Percentiles rank a stretch among this genome's conserved stretches.
Conservation (phyloP, 2,888 invertebrate species). For the Ormyrus thymus region DNA sequence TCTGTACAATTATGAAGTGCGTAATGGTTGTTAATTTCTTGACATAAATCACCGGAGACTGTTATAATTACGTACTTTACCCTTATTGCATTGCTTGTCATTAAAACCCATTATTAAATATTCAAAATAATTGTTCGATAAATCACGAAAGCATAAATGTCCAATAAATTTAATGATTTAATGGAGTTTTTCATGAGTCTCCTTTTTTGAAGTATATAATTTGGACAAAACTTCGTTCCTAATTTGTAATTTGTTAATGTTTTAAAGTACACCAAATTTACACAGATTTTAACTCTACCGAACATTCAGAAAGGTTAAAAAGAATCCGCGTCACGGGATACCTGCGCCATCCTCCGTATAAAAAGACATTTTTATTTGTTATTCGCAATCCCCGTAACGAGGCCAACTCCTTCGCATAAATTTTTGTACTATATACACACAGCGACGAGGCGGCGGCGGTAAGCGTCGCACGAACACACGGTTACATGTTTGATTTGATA, state of each 20-base stretch:
- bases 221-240: conserved; percentile 20
- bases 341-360: neutral
- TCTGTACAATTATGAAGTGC: too few relatives aligned
- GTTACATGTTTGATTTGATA: conserved; percentile 47
- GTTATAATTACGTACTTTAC: too few relatives aligned
- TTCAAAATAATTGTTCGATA: conserved; percentile 24
- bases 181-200: neutral
- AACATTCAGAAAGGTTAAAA: neutral
- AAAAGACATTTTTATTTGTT: too few relatives aligned
- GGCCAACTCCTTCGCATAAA: conserved; percentile 10
- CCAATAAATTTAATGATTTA: conserved; percentile 35
- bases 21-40: too few relatives aligned
- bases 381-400: too few relatives aligned
- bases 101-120: conserved; percentile 32
- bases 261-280: neutral
- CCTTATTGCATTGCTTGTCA: conserved; percentile 8
- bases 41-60: too few relatives aligned
- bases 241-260: neutral
- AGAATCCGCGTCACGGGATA: neutral
- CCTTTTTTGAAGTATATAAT: conserved; percentile 7
- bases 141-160: conserved; percentile 27
- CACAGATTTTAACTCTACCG: neutral
- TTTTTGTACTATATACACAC: neutral
- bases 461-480: too few relatives aligned
- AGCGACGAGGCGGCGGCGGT: conserved; percentile 9